Base-by-base conservation (phyloP, 1,140 invertebrate genomes). In the Pseudomyrmex sp. region DNA sequence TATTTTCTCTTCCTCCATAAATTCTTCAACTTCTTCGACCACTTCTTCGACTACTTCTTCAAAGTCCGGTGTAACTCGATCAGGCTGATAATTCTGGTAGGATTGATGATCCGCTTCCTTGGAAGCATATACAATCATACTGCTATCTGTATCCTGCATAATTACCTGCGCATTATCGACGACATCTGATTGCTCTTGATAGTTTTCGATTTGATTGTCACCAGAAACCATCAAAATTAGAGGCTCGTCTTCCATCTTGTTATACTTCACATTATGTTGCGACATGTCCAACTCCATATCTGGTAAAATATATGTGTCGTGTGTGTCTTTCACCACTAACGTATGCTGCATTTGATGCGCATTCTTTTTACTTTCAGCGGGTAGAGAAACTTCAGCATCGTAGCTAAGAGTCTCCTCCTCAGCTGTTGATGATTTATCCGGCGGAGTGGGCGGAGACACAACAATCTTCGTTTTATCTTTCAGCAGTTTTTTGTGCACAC, bases 371-470 rank as follows among this genome's bases (percentile, higher is more conserved):
- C 96, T 95, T 18, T 94, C 95, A 20, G 96, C 92, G 10, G 96
- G 91, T 44, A 95, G 96, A 0, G 95, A 93, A 0, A 95, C 95
- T 63, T 93, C 95, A 0, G 95, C 95, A 0, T 96, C 95, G 79
- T 95, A 95, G 63, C 92, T 95, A 23, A 96, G 89, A 4, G 95
- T 93, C 26, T 26, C 2, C 0, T 26, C 26, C 90, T 96, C 95
- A 0, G 95, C 95, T 90, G 95, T 95, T 0, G 94, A 95, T 26
- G 94, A 95, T 2, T 93, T 94, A 70, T 94, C 93, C n/a, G 94
- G 65, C 4, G 92, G 18, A 5, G 92, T 89, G 1, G 84, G 48
- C 18, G 85, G 73, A 0, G 73, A 20, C 46, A 86, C 35, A 35
- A 35, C 86, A 18, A 35, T 35, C 35, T 35, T 35, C 5, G 18